phyloP scores from a whole-genome alignment of 2,797 vertebrate species.

The Hybognathus amarus region DNA sequence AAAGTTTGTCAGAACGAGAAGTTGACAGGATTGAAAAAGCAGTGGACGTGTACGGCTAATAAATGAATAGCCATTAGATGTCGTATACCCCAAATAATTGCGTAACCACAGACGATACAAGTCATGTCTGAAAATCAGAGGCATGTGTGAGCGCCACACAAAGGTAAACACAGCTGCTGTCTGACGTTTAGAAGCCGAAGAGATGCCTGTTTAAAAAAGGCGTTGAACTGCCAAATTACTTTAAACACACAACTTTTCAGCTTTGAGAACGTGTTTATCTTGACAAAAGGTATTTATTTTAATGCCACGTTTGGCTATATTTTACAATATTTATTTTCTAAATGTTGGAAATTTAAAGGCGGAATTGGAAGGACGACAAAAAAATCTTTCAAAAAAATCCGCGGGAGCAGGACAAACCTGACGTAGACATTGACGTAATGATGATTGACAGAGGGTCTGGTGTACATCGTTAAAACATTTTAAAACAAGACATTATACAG shows the following conservation, averaged over 20 bases:
- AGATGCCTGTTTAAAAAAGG: constrained; percentile 17
- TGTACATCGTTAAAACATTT: background rate
- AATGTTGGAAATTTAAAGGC: background rate
- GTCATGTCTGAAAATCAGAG: background rate
- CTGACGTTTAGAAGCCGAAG: constrained; percentile 2
- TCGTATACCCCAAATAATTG: background rate
- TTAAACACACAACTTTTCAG: background rate
- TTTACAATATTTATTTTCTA: background rate
- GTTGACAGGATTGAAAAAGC: background rate
- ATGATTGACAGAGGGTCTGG: background rate
- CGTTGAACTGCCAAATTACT: background rate
- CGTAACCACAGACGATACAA: background rate
- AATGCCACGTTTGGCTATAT: too few relatives aligned
- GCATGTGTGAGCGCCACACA: background rate
- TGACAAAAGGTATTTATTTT: background rate
- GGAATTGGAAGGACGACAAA: background rate
- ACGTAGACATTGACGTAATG: background rate
- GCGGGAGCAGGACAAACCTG: background rate
- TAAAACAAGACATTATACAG: background rate
- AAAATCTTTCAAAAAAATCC: background rate
- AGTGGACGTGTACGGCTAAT: background rate
- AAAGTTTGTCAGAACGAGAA: background rate
- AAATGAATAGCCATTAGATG: background rate
- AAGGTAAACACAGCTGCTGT: background rate
- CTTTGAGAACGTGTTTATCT: background rate